Percentiles rank a stretch among this genome's conserved stretches.
These are phyloP conservation scores for Paralinhomoeus sp. DNA, from an alignment of 2,888 invertebrate genomes.

Conservation along the genomic window DNA sequence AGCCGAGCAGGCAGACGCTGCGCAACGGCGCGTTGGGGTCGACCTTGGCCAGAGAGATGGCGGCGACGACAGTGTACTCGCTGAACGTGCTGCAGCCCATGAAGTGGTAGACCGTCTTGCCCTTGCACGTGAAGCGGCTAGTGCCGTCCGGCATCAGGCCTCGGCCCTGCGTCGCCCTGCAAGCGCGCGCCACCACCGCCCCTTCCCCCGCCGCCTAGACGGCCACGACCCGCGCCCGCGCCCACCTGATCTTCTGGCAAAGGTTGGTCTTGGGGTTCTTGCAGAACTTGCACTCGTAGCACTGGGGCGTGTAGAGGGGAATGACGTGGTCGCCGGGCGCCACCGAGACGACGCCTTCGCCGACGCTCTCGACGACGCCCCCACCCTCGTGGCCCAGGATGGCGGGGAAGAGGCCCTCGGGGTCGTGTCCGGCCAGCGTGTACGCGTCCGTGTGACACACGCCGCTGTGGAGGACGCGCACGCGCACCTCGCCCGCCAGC, in stretches of 20 bases:
- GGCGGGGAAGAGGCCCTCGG: constrained; percentile 73
- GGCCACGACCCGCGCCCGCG: neutral
- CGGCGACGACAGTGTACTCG: constrained; percentile 77
- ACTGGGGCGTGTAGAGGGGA: constrained; percentile 86
- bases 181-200: neutral
- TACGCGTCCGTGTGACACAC: constrained; percentile 82
- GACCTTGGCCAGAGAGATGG: constrained; percentile 83
- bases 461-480: constrained; percentile 48
- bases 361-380: constrained; percentile 87
- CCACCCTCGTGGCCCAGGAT: constrained; percentile 81
- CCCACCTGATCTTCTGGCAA: constrained; percentile 65
- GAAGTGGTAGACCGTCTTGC: constrained; percentile 57
- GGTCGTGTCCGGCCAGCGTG: constrained; percentile 45
- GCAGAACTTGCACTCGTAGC: constrained; percentile 86
- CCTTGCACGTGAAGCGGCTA: constrained; percentile 46
- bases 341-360: constrained; percentile 64
- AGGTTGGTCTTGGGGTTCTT: constrained; percentile 82
- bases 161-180: constrained; percentile 38
- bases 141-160: constrained; percentile 82
- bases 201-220: neutral
- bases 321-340: constrained; percentile 72
- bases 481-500: constrained; percentile 56
- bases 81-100: constrained; percentile 81
- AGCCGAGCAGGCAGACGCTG: constrained; percentile 68
- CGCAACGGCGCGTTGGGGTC: constrained; percentile 55